Evolutionary conservation across 2,888 invertebrate genomes (phyloP), one percentile per base, ranked within the genome.

Genomic region (Ichneumoninae sp.): DNA sequence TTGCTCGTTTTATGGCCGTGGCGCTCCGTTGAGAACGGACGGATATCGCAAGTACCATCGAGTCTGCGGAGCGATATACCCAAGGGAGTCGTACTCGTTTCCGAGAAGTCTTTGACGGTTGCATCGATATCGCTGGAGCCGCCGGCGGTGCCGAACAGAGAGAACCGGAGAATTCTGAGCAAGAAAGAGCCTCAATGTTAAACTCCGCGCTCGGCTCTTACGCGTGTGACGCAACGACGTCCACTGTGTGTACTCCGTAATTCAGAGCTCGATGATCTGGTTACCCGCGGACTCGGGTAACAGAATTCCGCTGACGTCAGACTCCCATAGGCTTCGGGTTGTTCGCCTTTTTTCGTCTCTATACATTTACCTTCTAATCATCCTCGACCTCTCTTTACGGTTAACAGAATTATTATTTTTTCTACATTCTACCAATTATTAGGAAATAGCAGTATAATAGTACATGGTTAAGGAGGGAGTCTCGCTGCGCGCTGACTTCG

Each of bases 21-120:
- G 22, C 57, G 57, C 57, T 57, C 57, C 4, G 22, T 26, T 57
- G 57, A 22, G 57, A 26, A 57, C 57, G 44, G 13, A 26, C 22
- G 22, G 26, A 57, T 26, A 57, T 22, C 57, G 57, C 57, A 16
- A 30, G 30, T 77, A 77, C 36, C 16, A 52, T 22, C 40, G 70
- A 54, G 70, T 52, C 54, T 26, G 57, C 10, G 26, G 19, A 66
- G 33, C 77, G 77, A 77, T 71, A 36, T 66, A 57, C 62, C 71
- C 71, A 22, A 8, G 57, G 33, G 47, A 65, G 47, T 76, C 71
- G 44, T 54, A 13, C 40, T 69, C 44, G 13, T 30, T 83, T 83
- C 82, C 62, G 62, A 83, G 82, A 79, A 83, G 52, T 69, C 62
- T 74, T 69, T 62, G 78, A 62, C 82, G 75, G 71, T 80, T 80